phyloP scores from a whole-genome alignment of 2,797 vertebrate species.

The Smutsia gigantea region DNA sequence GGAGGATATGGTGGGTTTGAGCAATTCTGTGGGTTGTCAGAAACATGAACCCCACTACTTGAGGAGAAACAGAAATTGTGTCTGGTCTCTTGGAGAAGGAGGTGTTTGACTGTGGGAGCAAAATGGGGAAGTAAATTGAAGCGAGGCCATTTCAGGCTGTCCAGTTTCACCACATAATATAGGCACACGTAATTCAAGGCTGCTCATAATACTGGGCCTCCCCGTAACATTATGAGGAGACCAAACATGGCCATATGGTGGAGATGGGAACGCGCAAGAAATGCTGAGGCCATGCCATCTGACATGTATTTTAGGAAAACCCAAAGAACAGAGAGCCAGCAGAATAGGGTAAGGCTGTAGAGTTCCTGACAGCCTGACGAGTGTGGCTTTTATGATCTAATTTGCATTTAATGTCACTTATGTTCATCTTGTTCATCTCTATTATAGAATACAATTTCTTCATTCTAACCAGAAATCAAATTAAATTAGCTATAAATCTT shows the following conservation, averaged over 20 bases:
- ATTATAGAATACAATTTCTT: neutral
- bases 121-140: neutral
- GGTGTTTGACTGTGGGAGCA: neutral
- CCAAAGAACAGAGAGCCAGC: neutral
- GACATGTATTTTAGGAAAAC: neutral
- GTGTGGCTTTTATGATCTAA: neutral
- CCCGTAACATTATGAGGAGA: rapidly evolving
- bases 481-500: neutral
- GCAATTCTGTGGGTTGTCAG: neutral
- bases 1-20: neutral
- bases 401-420: neutral
- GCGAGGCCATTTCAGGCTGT: neutral
- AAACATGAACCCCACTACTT: neutral
- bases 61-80: neutral
- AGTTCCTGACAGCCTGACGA: neutral
- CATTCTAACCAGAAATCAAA: neutral
- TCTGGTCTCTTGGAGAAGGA: neutral
- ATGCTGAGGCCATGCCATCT: neutral
- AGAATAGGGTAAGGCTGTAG: neutral
- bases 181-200: neutral
- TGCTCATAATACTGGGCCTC: neutral
- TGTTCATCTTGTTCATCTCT: neutral
- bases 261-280: neutral
- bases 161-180: neutral
- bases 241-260: neutral